Conservation (phyloP, 2,113 vertebrate species). For the Muntiacus reevesi region DNA sequence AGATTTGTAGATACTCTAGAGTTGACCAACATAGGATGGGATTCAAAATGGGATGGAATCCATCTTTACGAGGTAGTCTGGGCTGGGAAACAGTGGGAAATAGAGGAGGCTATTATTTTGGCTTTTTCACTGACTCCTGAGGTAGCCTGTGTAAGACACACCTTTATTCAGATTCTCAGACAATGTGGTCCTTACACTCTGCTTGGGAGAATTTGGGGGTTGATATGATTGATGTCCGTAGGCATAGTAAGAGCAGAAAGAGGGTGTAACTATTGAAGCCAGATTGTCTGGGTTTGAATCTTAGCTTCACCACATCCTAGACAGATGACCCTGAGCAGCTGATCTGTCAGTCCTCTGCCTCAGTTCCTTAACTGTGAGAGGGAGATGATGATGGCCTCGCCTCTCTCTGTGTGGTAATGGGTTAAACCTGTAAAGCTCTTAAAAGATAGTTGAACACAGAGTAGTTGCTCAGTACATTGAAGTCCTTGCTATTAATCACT, state of each 20-base stretch:
- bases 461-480: not conserved
- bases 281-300: not conserved
- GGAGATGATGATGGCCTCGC: not conserved
- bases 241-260: not conserved
- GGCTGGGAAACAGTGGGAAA: not conserved
- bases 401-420: not conserved
- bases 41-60: not conserved
- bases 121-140: not conserved
- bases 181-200: not conserved
- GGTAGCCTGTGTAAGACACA: not conserved
- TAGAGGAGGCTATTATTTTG: not conserved
- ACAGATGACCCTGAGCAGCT: not conserved
- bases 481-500: not conserved
- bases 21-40: constrained; percentile 40
- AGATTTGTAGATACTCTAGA: constrained; percentile 45
- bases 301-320: not conserved
- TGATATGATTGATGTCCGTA: not conserved
- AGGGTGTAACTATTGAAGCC: not conserved
- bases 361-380: not conserved
- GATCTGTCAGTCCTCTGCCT: not conserved
- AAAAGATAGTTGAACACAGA: not conserved
- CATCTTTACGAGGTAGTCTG: not conserved
- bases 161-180: not conserved
- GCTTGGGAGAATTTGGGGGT: not conserved
- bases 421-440: not conserved